Conservation (phyloP, 2,797 vertebrate genomes). For the Acrossocheilus fasciatus region DNA sequence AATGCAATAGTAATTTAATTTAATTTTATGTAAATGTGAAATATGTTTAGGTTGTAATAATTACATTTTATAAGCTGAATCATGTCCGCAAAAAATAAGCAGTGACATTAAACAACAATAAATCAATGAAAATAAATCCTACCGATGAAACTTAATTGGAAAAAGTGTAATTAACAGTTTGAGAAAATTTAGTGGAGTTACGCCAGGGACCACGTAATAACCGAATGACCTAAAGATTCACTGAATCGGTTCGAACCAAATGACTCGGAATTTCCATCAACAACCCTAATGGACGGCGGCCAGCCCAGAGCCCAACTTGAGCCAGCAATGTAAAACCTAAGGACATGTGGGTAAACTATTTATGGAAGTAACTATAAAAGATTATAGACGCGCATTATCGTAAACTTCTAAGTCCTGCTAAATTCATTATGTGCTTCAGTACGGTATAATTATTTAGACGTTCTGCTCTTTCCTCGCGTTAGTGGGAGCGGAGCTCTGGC, state of each 20-base stretch:
- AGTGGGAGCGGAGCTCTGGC: constrained; percentile 66
- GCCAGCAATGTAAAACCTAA: constrained; percentile 63
- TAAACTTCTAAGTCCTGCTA: constrained; percentile 67
- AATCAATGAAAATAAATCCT: background rate
- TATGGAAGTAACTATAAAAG: constrained; percentile 67
- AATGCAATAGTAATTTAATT: background rate
- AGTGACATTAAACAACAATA: background rate
- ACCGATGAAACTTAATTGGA: background rate
- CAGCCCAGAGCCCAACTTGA: constrained; percentile 49
- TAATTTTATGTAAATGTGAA: background rate
- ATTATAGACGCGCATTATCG: constrained; percentile 66
- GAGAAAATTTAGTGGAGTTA: background rate
- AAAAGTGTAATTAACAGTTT: background rate
- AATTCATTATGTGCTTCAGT: constrained; percentile 58
- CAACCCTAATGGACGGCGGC: background rate
- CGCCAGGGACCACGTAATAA: background rate
- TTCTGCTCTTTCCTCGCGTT: constrained; percentile 60
- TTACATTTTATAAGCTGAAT: background rate
- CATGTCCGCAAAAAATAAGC: background rate
- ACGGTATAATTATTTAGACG: constrained; percentile 67
- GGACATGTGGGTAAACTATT: constrained; percentile 74
- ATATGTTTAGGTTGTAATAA: background rate
- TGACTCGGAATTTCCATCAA: background rate
- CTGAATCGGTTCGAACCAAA: background rate
- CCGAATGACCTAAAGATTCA: background rate